Base-by-base conservation (phyloP, 2,797 vertebrate species). In the Apogon hyalosoma region DNA sequence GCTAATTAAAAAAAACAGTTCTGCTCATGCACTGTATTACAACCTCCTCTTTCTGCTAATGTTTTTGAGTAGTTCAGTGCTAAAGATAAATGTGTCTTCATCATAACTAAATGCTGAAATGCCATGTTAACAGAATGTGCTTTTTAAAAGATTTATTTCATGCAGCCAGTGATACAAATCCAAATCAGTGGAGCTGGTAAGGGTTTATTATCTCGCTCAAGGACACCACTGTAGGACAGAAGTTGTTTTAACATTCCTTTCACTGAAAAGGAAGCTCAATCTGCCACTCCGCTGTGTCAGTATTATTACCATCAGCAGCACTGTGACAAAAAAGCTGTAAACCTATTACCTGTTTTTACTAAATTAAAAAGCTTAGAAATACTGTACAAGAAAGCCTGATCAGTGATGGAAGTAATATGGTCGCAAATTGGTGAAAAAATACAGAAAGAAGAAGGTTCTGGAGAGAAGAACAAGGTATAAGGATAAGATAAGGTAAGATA, bases 151-250 rank as follows among this genome's bases (percentile, higher is more conserved):
- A 68, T 68, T 67, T 52, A 57, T 24, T 70, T 74, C 52, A 42
- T 51, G 58, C 41, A 61, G 33, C 39, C 11, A 2, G 43, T 57
- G 48, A 51, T 51, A 28, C 40, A 75, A 83, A 81, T 82, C 58
- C 71, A 75, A 77, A 82, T 78, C 52, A 71, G 41, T 76, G 43
- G 53, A 74, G 66, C 63, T 63, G 28, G 21, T n/a, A 24, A 48
- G 71, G 72, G 85, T 80, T 81, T 75, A 66, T 59, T 60, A 63
- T 69, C 53, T 62, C 67, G 49, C 77, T 87, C 69, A 82, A 86
- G 64, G 83, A 69, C 76, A 73, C 58, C 59, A 75, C 54, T 79
- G 77, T 63, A 77, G 61, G 52, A 78, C 39, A 50, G 12, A 54
- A 42, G 40, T 6, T 60, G 59, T 42, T 74, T 51, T 41, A 13